Conservation (phyloP, 53 echinoderm and acorn worm species). For the Echinometra lucunter region DNA sequence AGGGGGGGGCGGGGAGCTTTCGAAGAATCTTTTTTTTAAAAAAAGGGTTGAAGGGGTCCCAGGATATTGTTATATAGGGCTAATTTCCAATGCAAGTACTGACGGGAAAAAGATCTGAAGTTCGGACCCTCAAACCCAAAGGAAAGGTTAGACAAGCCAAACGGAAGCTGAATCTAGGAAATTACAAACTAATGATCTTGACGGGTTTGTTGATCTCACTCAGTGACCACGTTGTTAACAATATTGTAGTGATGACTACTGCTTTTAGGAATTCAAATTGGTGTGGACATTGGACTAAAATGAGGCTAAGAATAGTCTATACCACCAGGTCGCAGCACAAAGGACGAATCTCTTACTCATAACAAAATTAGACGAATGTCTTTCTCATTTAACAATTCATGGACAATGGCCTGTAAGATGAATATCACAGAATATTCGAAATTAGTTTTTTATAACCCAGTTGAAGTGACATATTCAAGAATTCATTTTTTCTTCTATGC, state of each 20-base stretch:
- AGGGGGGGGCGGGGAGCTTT: too few relatives aligned
- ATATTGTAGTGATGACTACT: not conserved
- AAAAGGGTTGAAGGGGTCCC: too few relatives aligned
- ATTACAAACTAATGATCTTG: not conserved
- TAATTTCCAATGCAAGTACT: too few relatives aligned
- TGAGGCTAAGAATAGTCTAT: not conserved
- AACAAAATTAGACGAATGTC: not conserved
- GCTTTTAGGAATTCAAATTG: not conserved
- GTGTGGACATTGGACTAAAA: not conserved
- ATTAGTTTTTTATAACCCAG: not conserved
- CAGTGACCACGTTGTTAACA: not conserved
- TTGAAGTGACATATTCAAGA: not conserved
- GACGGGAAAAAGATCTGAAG: too few relatives aligned
- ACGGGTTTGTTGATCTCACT: not conserved
- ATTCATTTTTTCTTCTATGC: too few relatives aligned
- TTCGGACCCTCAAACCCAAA: not conserved
- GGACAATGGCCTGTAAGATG: not conserved
- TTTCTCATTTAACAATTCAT: not conserved
- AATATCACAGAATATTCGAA: too few relatives aligned
- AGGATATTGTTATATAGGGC: too few relatives aligned
- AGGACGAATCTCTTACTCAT: not conserved
- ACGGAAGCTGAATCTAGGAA: not conserved
- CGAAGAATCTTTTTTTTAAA: too few relatives aligned
- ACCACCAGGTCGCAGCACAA: not conserved
- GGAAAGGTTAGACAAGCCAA: not conserved